These are phyloP conservation scores for Propithecus deckenii DNA, from an alignment of 2,797 vertebrate genomes.

Conservation along the genomic window DNA sequence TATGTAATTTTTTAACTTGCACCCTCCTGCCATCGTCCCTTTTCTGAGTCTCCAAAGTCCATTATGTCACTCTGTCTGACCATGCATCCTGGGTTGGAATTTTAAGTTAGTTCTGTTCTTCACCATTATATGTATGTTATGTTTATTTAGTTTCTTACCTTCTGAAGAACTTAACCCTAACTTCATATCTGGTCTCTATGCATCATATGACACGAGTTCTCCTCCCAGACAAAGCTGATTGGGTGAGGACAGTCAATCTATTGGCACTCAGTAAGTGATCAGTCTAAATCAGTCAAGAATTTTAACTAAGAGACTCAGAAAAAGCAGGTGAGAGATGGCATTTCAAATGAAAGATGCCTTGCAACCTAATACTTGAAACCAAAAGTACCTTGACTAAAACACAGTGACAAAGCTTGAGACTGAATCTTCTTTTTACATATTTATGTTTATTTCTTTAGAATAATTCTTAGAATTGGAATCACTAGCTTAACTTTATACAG, in stretches of 20 bases:
- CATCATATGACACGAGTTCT: background rate
- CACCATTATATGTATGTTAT: background rate
- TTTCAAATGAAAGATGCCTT: constrained; percentile 12
- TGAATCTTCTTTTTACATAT: background rate
- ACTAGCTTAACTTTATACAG: background rate
- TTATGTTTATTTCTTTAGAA: background rate
- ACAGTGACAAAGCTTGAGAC: background rate
- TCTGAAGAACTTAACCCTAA: background rate
- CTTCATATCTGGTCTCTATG: background rate
- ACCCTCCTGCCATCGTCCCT: background rate
- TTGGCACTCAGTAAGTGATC: background rate
- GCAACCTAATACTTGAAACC: background rate
- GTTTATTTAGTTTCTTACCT: background rate
- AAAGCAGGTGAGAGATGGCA: background rate
- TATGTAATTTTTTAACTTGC: background rate
- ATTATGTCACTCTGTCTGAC: background rate
- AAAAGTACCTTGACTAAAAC: background rate
- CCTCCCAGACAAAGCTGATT: background rate
- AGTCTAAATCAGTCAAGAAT: background rate
- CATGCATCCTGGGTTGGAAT: background rate
- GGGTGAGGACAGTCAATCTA: background rate
- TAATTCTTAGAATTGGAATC: background rate
- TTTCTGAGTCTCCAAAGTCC: background rate
- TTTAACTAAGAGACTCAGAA: background rate
- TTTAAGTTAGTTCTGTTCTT: background rate